These are phyloP conservation scores for Pristionchus entomophagus DNA, from an alignment of 2,888 invertebrate species.

Conservation along the genomic window DNA sequence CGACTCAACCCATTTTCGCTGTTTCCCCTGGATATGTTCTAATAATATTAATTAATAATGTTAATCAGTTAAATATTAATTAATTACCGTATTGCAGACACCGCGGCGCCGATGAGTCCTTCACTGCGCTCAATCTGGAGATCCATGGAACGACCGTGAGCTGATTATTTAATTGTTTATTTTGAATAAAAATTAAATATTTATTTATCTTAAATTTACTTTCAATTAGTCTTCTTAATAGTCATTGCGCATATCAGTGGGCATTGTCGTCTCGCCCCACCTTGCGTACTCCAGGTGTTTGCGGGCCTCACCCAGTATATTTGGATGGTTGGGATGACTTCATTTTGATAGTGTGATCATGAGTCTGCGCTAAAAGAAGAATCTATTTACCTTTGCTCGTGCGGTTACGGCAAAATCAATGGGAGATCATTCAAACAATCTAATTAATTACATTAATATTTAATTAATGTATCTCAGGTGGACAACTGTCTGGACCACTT, in stretches of 20 bases:
- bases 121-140: slow-evolving; percentile 56
- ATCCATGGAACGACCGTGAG: slow-evolving; percentile 52
- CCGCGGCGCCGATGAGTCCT: slow-evolving; percentile 57
- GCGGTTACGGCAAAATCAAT: not conserved
- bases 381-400: not conserved
- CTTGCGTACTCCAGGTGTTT: no score
- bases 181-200: no score
- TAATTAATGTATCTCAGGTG: not conserved
- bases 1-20: no score
- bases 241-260: no score
- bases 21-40: no score
- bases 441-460: not conserved
- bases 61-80: no score
- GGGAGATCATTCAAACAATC: not conserved
- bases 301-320: no score
- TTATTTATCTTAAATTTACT: not conserved
- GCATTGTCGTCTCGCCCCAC: no score
- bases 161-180: not conserved
- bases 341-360: no score
- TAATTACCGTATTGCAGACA: slow-evolving; percentile 49
- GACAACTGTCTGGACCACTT: slow-evolving; percentile 79
- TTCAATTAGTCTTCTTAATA: not conserved
- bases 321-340: no score
- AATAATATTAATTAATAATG: no score
- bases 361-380: not conserved